Base-by-base conservation (phyloP, 2,797 vertebrate species). In the Ctenosaura bakeri region DNA sequence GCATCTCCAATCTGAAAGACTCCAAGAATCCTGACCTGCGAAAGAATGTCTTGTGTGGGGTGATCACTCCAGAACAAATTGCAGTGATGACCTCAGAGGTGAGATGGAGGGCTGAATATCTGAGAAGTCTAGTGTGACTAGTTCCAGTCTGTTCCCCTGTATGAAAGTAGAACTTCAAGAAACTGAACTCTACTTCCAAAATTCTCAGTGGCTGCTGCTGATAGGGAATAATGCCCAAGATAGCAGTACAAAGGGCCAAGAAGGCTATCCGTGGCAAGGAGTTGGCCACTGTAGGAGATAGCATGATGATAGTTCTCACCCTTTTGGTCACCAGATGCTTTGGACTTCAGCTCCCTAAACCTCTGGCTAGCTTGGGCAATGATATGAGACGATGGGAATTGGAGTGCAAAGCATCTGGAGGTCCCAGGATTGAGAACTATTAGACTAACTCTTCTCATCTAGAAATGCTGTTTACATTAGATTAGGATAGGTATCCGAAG, bases 1-100 rank as follows among this genome's bases (percentile, higher is more conserved):
- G 99, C 35, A 98, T 99, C 96, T 98, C 98, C 38, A 99, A 99
- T 93, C 97, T 99, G 85, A 99, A 98, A 96, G 99, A 99, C 92
- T 98, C 98, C 91, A 99, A 99, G 97, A 99, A 99, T 64, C 99
- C 99, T 0, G 98, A 98, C 52, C 97, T 99, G 93, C 97, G 98
- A 0, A 98, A 98, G 12, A 99, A 98, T 0, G 99, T 99, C 71
- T 96, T 99, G 32, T 98, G 98, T 71, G 99, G 99, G 0, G 97
- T 97, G 92, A 99, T 99, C 32, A 96, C 97, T 0, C 94, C 98
- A 0, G 98, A 98, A 73, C 98, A 98, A 96, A 99, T 99, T 0
- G 98, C 99, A 0, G 97, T 95, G 95, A 99, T 99, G 99, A 98
- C 97, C 0, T 98, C 98, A 0, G 98, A 99, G 98, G 99, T 99